Conservation (phyloP, 2,113 vertebrate species). For the Ptyas mucosa region DNA sequence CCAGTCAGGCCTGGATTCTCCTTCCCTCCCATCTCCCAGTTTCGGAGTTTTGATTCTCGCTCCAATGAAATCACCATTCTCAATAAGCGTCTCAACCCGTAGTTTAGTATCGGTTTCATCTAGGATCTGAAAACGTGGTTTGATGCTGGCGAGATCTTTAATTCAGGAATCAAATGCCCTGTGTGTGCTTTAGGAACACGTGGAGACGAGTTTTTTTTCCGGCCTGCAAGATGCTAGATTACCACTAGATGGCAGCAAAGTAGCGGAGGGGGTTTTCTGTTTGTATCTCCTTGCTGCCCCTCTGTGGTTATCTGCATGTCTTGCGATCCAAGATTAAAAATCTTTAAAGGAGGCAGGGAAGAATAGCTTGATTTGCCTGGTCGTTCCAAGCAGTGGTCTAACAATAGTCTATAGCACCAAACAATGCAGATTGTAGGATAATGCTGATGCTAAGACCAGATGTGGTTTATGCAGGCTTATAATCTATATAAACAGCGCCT, state of each 20-base stretch:
- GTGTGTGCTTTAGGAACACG: neutral
- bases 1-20: too few species aligned
- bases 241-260: neutral
- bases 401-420: neutral
- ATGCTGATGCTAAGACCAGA: neutral
- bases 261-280: neutral
- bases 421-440: neutral
- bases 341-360: neutral
- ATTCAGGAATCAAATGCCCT: neutral
- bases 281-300: neutral
- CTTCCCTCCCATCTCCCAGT: neutral
- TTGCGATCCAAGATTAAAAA: neutral
- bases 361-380: neutral
- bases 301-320: neutral
- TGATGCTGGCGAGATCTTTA: neutral
- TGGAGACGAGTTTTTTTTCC: neutral
- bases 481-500: neutral
- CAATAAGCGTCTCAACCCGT: neutral
- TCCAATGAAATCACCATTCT: neutral
- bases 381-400: neutral
- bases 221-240: neutral
- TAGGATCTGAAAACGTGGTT: neutral
- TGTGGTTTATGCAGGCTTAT: neutral
- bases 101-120: neutral
- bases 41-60: neutral